Evolutionary conservation across 1,140 invertebrate species (phyloP).

Genomic region (Drosophila kikkawai): DNA sequence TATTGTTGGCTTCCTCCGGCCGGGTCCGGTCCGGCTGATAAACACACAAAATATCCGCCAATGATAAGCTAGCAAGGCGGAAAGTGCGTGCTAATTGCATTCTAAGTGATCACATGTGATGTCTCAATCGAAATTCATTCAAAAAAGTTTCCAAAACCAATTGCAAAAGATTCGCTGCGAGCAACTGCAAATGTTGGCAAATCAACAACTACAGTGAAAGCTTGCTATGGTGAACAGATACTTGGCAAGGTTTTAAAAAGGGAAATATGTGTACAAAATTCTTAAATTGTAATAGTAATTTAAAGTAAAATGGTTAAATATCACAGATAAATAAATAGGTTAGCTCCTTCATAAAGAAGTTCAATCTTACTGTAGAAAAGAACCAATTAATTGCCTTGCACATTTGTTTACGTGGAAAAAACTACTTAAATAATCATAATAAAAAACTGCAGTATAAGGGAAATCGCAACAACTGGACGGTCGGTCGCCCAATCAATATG

Average conservation of each 20-base stretch:
- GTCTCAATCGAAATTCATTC: constrained; percentile 18
- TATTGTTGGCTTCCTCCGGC: constrained; percentile 6
- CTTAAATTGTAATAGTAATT: background rate
- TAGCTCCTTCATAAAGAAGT: background rate
- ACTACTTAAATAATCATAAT: background rate
- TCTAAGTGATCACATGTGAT: constrained; percentile 11
- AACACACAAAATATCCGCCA: constrained; percentile 7
- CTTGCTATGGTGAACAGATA: background rate
- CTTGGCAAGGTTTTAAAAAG: background rate
- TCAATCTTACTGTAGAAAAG: background rate
- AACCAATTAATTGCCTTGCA: constrained; percentile 13
- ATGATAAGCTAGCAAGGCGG: constrained; percentile 22
- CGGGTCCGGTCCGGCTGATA: constrained; percentile 24
- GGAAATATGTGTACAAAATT: background rate
- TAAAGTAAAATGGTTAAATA: no score
- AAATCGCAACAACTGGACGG: constrained; percentile 12
- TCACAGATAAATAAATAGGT: no score
- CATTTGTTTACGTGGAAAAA: constrained; percentile 21
- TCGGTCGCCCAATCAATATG: constrained; percentile 35
- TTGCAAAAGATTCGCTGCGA: background rate
- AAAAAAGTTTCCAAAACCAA: constrained; percentile 3
- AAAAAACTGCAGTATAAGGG: constrained; percentile 15
- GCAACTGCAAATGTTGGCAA: background rate
- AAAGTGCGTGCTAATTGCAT: constrained; percentile 35
- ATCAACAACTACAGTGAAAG: background rate